phyloP scores from a whole-genome alignment of 2,888 invertebrate species.

The Mamestra brassicae region DNA sequence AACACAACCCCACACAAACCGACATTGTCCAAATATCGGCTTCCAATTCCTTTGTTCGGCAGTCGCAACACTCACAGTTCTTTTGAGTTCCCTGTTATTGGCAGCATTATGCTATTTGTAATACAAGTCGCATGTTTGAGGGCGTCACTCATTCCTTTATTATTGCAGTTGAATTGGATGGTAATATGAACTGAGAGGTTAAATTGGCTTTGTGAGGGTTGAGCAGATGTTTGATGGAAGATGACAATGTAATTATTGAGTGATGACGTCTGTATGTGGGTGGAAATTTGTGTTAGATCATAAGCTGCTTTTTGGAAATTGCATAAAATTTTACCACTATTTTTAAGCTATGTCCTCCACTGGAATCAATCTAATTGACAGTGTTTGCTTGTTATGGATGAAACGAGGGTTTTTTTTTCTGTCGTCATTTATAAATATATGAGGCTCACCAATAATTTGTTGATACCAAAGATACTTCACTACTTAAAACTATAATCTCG shows the following conservation, averaged over 20 bases:
- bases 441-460: no score
- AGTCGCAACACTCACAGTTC: constrained; percentile 41
- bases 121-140: constrained; percentile 69
- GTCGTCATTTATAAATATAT: no score
- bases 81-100: constrained; percentile 48
- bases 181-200: constrained; percentile 50
- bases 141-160: constrained; percentile 59
- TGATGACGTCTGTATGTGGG: constrained; percentile 4
- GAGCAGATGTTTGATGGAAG: constrained; percentile 40
- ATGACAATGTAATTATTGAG: constrained; percentile 22
- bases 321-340: no score
- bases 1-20: constrained; percentile 10
- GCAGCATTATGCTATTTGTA: constrained; percentile 59
- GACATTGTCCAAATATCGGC: constrained; percentile 49
- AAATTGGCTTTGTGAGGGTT: constrained; percentile 50
- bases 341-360: no score
- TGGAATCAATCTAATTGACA: no score
- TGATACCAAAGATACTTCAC: no score
- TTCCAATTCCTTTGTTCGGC: constrained; percentile 39
- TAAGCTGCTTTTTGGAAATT: neutral
- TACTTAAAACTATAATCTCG: no score
- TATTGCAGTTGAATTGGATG: constrained; percentile 35
- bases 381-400: no score
- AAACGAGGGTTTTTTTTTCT: no score
- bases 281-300: neutral